These are phyloP conservation scores for Hiodon tergisus DNA, from an alignment of 2,113 vertebrate genomes.

Conservation along the genomic window DNA sequence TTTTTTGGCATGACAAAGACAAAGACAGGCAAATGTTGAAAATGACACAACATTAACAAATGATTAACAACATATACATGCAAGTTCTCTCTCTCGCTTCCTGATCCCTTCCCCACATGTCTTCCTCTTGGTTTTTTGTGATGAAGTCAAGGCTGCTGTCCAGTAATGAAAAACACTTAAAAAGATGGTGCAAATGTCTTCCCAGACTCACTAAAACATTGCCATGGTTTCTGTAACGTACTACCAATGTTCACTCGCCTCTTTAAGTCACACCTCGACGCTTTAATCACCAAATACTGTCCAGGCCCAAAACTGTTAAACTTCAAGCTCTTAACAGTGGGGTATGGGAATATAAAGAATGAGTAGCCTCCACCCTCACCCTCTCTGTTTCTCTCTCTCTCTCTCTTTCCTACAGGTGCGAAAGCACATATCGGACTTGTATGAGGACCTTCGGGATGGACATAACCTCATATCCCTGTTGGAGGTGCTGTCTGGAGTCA, in stretches of 20 bases:
- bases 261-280: background rate
- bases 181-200: background rate
- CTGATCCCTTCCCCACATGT: background rate
- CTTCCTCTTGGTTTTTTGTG: background rate
- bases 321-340: no score
- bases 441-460: constrained; percentile 90
- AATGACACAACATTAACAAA: no score
- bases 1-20: no score
- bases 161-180: background rate
- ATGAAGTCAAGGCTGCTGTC: constrained; percentile 1
- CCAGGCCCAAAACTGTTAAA: constrained; percentile 4
- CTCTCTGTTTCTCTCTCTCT: background rate
- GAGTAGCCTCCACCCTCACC: no score
- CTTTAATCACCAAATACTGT: background rate
- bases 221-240: background rate
- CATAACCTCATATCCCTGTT: constrained; percentile 93
- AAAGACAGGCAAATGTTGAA: no score
- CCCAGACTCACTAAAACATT: background rate
- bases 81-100: background rate
- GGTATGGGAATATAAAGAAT: no score
- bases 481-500: constrained; percentile 92
- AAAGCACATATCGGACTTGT: constrained; percentile 60
- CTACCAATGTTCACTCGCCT: background rate
- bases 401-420: constrained; percentile 9
- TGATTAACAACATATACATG: no score